These are phyloP conservation scores for Bombus polaris DNA, from an alignment of 1,140 invertebrate species.

Conservation along the genomic window DNA sequence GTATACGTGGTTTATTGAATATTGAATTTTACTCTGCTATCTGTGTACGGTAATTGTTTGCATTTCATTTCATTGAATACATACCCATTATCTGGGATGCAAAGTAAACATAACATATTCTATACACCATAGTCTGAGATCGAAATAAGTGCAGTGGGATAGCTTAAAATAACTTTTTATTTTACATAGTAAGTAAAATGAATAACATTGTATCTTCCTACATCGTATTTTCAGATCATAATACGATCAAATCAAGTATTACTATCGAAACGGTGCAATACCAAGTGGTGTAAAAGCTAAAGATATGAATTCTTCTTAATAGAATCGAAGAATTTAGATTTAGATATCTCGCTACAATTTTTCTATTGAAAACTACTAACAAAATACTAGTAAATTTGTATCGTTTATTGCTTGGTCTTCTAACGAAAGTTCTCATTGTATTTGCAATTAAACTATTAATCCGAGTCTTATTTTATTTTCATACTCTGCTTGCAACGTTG, in stretches of 20 bases:
- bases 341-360: background rate
- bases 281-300: too few species aligned
- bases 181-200: background rate
- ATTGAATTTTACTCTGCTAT: background rate
- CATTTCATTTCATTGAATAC: background rate
- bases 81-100: background rate
- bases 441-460: background rate
- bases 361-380: background rate
- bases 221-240: background rate
- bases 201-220: background rate
- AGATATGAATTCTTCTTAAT: too few species aligned
- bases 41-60: background rate
- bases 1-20: background rate
- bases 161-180: background rate
- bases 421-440: background rate
- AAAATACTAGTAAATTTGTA: too few species aligned
- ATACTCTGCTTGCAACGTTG: background rate
- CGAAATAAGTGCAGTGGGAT: background rate
- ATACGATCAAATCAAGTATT: background rate
- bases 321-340: background rate
- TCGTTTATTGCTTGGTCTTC: background rate
- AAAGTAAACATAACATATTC: background rate
- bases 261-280: background rate
- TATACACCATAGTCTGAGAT: background rate
- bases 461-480: background rate